Conservation (phyloP, 2,888 invertebrate species). For the Hirtodrosophila duncani region DNA sequence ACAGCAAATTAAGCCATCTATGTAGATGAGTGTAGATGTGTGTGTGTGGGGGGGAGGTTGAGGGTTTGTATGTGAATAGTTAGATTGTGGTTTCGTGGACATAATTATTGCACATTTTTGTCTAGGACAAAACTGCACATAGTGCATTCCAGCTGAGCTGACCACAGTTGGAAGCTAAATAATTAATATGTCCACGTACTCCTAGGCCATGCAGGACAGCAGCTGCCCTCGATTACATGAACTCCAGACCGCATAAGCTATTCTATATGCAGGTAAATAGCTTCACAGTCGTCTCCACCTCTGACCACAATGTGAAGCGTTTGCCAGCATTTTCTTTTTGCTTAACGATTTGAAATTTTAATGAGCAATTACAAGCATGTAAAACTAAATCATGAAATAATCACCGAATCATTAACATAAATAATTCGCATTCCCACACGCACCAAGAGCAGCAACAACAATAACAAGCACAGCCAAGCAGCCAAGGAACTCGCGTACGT, state of each 20-base stretch:
- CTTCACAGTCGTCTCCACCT: background rate
- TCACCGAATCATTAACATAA: conserved; percentile 54
- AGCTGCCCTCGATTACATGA: conserved; percentile 10
- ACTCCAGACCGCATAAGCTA: no score
- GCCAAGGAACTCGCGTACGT: conserved; percentile 19
- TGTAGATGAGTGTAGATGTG: conserved; percentile 11
- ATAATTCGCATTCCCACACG: conserved; percentile 48
- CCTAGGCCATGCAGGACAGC: conserved; percentile 22
- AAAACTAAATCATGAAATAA: conserved; percentile 48
- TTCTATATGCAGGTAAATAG: no score
- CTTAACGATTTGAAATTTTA: conserved; percentile 44
- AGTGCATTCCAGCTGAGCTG: conserved; percentile 14
- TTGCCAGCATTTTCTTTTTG: conserved; percentile 18
- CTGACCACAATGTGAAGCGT: no score
- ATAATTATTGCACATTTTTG: conserved; percentile 55
- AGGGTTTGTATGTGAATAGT: no score
- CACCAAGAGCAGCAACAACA: conserved; percentile 28
- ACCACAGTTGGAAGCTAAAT: conserved; percentile 13
- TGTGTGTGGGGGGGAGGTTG: no score
- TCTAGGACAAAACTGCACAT: conserved; percentile 34
- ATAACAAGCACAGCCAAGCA: conserved; percentile 12
- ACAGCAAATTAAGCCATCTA: conserved; percentile 60
- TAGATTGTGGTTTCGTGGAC: conserved; percentile 27
- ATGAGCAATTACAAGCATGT: conserved; percentile 55
- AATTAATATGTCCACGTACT: no score